Evolutionary conservation across 2,888 invertebrate genomes (phyloP), one percentile per base, ranked within the genome.

Genomic region (Eupithecia insigniata): DNA sequence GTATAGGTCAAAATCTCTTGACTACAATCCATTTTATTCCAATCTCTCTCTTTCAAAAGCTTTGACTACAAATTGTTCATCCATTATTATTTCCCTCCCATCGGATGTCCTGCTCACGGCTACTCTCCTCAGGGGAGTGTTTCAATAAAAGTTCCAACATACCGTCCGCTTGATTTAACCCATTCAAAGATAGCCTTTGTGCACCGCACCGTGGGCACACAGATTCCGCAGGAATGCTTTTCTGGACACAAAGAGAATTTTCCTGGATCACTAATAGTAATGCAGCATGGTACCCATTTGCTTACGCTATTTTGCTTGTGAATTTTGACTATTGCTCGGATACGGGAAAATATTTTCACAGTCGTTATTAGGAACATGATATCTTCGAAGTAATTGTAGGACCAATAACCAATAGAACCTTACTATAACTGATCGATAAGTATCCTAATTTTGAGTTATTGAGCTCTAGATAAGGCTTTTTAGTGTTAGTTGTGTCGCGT

Each of bases 141-240:
- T 75, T 66, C 75, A 72, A 71, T 75, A 72, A 69, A 77, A 75
- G 74, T 79, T 81, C 74, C 76, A 78, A 78, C 74, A 77, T 58
- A 66, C 66, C 60, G 67, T 73, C 39, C 77, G 78, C n/a, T 79
- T 83, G 81, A 81, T 82, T 81, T 79, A 83, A 83, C 81, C 75
- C 73, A 74, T 81, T 81, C 78, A 79, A 73, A 76, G 76, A 70
- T 77, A 60, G 67, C 80, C 80, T 82, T 82, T 82, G 79, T 78
- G 78, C 67, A 67, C 46, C 55, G 61, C 61, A 28, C 66, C 67
- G 71, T 2, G 36, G 73, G 72, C 71, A 72, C 71, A 68, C 61
- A 58, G 66, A 66, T 43, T 75, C n/a, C 77, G 69, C 66, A 71
- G 76, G 78, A 76, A 76, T 78, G 71, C 74, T 69, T 36, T 34